These are phyloP conservation scores for Cephalopachus bancanus DNA, from an alignment of 2,797 vertebrate species.

Conservation along the genomic window DNA sequence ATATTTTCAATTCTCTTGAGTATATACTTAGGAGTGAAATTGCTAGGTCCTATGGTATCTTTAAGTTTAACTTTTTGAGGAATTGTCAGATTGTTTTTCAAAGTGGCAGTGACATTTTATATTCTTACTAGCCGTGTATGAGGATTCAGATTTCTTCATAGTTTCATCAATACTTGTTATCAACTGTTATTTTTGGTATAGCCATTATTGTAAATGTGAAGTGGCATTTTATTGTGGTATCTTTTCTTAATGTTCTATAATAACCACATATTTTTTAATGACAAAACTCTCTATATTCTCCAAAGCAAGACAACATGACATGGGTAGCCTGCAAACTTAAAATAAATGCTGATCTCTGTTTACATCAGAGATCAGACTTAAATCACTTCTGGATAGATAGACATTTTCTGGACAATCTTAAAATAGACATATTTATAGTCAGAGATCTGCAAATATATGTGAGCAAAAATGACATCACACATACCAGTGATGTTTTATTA, in stretches of 20 bases:
- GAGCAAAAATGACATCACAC: not conserved
- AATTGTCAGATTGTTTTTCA: not conserved
- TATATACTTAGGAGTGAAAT: not conserved
- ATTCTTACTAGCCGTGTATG: not conserved
- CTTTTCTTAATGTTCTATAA: not conserved
- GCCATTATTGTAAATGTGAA: not conserved
- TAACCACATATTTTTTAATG: not conserved
- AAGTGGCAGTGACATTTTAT: not conserved
- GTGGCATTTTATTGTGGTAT: not conserved
- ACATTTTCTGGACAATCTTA: not conserved
- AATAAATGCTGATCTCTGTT: not conserved
- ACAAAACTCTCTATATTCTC: not conserved
- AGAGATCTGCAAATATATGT: not conserved
- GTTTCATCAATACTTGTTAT: not conserved
- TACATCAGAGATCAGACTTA: not conserved
- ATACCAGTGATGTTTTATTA: constrained; percentile 1
- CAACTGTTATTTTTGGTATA: not conserved
- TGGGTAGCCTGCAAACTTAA: not conserved
- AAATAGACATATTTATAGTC: not conserved
- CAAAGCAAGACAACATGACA: constrained; percentile 32
- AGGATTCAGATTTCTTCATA: constrained; percentile 19
- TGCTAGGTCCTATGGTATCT: not conserved
- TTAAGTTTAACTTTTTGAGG: not conserved
- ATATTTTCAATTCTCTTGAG: not conserved
- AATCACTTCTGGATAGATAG: not conserved